These are phyloP conservation scores for Sciurus vulgaris DNA, from an alignment of 2,797 vertebrate genomes.

Conservation along the genomic window DNA sequence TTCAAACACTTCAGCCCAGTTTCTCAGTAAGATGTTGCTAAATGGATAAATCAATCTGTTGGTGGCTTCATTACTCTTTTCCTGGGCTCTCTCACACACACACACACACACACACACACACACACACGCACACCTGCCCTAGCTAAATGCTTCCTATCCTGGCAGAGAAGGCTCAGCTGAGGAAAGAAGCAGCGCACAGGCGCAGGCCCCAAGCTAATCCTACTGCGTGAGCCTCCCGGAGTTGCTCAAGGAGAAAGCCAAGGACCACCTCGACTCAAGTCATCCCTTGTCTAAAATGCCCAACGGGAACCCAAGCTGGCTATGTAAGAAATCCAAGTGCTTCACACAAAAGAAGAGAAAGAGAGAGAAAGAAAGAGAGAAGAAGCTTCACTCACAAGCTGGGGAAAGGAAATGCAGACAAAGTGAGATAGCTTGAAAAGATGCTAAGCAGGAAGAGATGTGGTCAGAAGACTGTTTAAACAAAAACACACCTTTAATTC, in stretches of 20 bases:
- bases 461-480: neutral
- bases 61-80: slow-evolving; percentile 55
- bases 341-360: neutral
- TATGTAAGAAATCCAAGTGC: neutral
- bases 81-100: neutral
- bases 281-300: neutral
- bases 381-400: neutral
- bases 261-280: neutral
- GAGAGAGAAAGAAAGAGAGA: neutral
- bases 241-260: neutral
- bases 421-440: neutral
- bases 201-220: neutral
- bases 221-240: neutral
- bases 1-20: slow-evolving; percentile 53
- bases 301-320: neutral
- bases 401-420: neutral
- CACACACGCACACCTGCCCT: neutral
- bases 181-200: neutral
- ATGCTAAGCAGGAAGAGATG: neutral
- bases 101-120: neutral
- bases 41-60: slow-evolving; percentile 40
- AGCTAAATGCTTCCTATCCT: neutral
- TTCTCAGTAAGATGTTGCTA: slow-evolving; percentile 57
- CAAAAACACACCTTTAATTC: neutral
- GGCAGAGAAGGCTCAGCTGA: neutral